Base-by-base conservation (phyloP, 1,140 invertebrate genomes). In the Laupala kohalensis region DNA sequence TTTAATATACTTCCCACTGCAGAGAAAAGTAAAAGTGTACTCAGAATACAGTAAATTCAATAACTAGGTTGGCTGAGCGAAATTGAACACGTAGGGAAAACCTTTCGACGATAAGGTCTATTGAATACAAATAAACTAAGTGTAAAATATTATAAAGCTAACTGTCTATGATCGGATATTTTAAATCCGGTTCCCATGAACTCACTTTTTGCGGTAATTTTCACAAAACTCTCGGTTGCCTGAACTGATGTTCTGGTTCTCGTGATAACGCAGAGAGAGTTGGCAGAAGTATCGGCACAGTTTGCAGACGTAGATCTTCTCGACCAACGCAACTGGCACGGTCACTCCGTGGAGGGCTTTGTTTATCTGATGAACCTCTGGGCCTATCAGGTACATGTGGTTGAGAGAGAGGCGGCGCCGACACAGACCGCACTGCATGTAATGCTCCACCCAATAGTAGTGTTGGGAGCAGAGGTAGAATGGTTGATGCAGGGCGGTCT, bases 241-340 rank as follows among this genome's bases (percentile, higher is more conserved):
- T 25, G 76, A 72, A 29, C 76, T 79, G 79, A 84, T 81, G 26
- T 83, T 84, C 15, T 83, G 83, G 6, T 77, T 72, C 28, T 83
- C 79, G 66, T 77, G 80, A 72, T 81, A 80, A 70, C 91, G 90
- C 71, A 91, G 81, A 28, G 90, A 81, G 25, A 92, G 77, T 66
- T 88, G 85, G 69, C 87, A 88, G 78, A 90, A 93, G 76, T 90
- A 90, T 72, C 89, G 86, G 75, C 92, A 93, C 5, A 90, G 78
- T 80, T 92, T 93, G 79, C 92, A 93, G 13, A 92, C 85, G 74
- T 91, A 86, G 0, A 87, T 84, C 75, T 82, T 83, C 69, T 83
- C 82, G 77, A 66, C 79, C 78, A 89, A 74, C 29, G 83, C 80
- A n/a, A 90, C 86, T 0, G 90, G 90, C 15, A 93, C 84, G 6